These are phyloP conservation scores for Tachina fera DNA, from an alignment of 2,888 invertebrate species.

Conservation along the genomic window DNA sequence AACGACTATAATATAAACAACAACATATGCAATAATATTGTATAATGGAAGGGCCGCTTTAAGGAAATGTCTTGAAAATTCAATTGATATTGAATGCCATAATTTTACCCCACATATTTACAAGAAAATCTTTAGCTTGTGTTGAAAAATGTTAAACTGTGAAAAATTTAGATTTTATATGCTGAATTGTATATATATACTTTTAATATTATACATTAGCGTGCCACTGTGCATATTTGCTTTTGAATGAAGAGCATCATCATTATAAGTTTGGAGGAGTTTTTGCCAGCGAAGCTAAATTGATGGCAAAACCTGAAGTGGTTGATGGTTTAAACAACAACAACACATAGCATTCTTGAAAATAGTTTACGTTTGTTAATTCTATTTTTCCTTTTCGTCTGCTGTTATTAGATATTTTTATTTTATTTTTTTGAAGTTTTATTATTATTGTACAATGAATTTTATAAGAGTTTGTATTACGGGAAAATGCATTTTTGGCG, in stretches of 20 bases:
- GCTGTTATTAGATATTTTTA: not conserved
- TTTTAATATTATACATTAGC: not conserved
- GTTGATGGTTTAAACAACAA: constrained; percentile 48
- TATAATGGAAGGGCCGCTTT: too few species aligned
- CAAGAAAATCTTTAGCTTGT: too few species aligned
- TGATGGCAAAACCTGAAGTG: constrained; percentile 43
- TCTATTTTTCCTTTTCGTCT: not conserved
- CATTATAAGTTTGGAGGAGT: constrained; percentile 36
- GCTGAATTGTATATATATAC: too few species aligned
- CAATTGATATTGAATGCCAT: too few species aligned
- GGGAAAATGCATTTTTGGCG: constrained; percentile 8
- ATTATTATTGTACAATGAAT: not conserved
- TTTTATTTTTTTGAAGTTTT: not conserved
- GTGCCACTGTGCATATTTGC: constrained; percentile 6
- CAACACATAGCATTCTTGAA: constrained; percentile 39
- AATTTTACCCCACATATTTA: too few species aligned
- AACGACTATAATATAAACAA: too few species aligned
- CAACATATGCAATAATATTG: too few species aligned
- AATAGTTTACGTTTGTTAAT: constrained; percentile 47
- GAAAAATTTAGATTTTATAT: too few species aligned
- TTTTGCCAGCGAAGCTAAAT: constrained; percentile 31
- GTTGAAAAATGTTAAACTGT: too few species aligned
- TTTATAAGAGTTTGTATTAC: constrained; percentile 26
- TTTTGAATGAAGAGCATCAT: constrained; percentile 13
- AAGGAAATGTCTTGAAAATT: too few species aligned